These are phyloP conservation scores for Scaptomyza parva DNA, from an alignment of 2,888 invertebrate species.

Conservation along the genomic window DNA sequence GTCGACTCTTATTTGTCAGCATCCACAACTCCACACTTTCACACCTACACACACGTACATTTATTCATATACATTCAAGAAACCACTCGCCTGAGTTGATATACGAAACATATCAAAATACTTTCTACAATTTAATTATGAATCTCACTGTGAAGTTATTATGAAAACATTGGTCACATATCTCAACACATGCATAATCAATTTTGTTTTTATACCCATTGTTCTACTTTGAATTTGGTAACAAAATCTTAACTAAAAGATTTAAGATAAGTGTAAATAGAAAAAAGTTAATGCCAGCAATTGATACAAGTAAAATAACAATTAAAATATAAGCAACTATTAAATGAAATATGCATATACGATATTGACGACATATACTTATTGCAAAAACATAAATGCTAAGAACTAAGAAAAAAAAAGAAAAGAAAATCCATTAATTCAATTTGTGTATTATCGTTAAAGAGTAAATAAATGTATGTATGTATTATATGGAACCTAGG, in stretches of 20 bases:
- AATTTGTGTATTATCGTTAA: constrained; percentile 15
- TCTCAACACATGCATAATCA: constrained; percentile 12
- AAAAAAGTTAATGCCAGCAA: constrained; percentile 8
- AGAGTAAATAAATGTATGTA: constrained; percentile 4
- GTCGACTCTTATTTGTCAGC: constrained; percentile 27
- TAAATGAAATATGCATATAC: constrained; percentile 17
- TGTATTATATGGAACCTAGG: constrained; percentile 20
- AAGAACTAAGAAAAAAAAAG: constrained; percentile 22
- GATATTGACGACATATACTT: constrained; percentile 16
- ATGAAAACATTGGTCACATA: constrained; percentile 21
- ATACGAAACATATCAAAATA: constrained; percentile 60
- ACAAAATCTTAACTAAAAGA: constrained; percentile 15
- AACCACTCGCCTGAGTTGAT: neutral
- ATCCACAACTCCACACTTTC: neutral
- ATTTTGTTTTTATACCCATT: constrained; percentile 23
- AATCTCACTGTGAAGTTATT: constrained; percentile 2
- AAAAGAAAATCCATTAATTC: neutral
- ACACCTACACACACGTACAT: neutral
- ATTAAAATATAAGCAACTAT: constrained; percentile 21
- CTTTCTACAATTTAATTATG: constrained; percentile 37
- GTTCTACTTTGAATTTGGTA: no score
- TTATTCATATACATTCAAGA: neutral
- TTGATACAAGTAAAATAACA: constrained; percentile 7
- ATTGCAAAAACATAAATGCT: constrained; percentile 10
- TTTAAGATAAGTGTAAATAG: constrained; percentile 41